Evolutionary conservation across 2,888 invertebrate genomes (phyloP), one percentile per base, ranked within the genome.

Genomic region (Hybos culiciformis): DNA sequence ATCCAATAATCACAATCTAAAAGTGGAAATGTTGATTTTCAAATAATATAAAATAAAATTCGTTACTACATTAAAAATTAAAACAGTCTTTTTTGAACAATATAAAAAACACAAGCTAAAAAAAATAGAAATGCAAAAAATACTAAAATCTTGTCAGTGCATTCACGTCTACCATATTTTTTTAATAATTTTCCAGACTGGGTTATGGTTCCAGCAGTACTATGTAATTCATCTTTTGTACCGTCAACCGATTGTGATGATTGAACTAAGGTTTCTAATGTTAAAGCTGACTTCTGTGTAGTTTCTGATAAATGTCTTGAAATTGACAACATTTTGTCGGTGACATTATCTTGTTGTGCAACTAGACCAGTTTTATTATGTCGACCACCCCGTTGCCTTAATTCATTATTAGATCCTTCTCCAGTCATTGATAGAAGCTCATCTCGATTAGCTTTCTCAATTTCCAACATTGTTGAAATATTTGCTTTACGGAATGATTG

Each of bases 91-190:
- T 91, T 93, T 59, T 91, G 90, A 39, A 96, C 75, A 56, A 96
- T 88, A 59, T 96, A 96, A 54, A 92, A 70, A 37, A 92, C 91
- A 53, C 91, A 91, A 12, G 86, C 86, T 51, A 90, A 68, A 62
- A 92, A 92, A 68, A 93, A 86, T 5, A 79, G 73, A 63, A 92
- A 84, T 46, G 90, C 88, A 57, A 92, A 79, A 53, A 83, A 78
- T 59, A 91, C 75, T 8, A 97, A 72, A 44, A 93, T 77, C 72
- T 93, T 94, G 61, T 97, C 96, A 0, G 96, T 97, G 50, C 91
- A 82, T 69, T 97, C 96, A 29, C 96, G 72, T 42, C 94, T 71
- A 4, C 90, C 90, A 60, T 94, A 96, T 68, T 96, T 97, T 43
- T 88, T 88, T 36, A 97, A 68, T 8, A 97, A 70, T 63, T 91